A percentile compares a stretch with the other conserved stretches of the same genome.
phyloP scores from a whole-genome alignment of 2,797 vertebrate species.

The Pantherophis alleghaniensis region DNA sequence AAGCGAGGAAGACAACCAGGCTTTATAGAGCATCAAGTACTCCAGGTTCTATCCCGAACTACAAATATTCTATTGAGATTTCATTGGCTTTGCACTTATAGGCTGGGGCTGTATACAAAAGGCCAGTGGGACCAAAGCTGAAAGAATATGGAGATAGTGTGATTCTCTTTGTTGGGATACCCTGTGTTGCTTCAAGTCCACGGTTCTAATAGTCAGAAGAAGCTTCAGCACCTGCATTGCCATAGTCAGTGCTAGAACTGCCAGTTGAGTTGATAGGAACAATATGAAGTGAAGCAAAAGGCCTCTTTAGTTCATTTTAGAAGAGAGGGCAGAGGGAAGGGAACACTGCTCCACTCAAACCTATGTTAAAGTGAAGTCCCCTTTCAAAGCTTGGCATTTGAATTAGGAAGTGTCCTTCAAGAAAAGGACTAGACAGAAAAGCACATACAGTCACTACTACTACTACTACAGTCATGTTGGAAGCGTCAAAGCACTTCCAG shows the following conservation, averaged over 20 bases:
- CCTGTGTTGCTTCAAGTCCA: not conserved
- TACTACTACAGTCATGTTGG: not conserved
- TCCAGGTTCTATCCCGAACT: not conserved
- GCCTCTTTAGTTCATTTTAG: not conserved
- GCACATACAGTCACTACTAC: not conserved
- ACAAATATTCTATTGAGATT: not conserved
- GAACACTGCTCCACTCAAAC: not conserved
- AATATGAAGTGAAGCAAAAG: not conserved
- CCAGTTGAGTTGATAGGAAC: not conserved
- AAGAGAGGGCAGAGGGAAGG: not conserved
- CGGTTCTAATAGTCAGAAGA: not conserved
- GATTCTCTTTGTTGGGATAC: not conserved
- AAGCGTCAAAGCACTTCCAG: not conserved
- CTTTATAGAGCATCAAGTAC: not conserved
- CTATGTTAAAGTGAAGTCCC: not conserved
- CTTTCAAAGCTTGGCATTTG: not conserved
- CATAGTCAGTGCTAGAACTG: not conserved
- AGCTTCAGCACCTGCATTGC: not conserved
- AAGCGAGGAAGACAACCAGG: not conserved
- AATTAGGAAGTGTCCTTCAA: not conserved
- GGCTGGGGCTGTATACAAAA: not conserved
- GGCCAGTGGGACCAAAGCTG: not conserved
- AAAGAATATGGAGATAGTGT: not conserved
- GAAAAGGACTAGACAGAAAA: not conserved
- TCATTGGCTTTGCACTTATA: not conserved